Base-by-base conservation (phyloP, 2,113 vertebrate species). In the Synchiropus splendidus region DNA sequence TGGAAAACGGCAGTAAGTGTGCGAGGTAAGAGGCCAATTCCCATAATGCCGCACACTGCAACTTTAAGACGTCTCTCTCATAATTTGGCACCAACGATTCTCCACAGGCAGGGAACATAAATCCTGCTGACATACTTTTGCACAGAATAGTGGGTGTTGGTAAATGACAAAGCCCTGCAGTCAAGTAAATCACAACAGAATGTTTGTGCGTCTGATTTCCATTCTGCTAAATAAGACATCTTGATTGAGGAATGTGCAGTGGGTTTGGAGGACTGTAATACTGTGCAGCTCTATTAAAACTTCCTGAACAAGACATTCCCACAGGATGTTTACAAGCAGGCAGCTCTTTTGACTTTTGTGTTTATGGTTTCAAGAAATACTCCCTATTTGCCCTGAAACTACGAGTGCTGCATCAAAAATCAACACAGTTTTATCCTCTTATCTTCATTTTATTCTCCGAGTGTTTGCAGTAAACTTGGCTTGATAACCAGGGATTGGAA, bases 101-200 rank as follows among this genome's bases (percentile, higher is more conserved):
- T 53, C 47, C 36, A 10, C 32, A 16, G 18, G 48, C 33, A n/a
- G 16, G 46, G 45, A 44, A 12, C 48, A 47, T 48, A 56, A 47
- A 49, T 53, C 21, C 21, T 8, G 21, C 21, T 27, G 21, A 27
- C 21, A 27, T 27, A 27, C 21, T 27, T 27, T 27, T 27, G 21
- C 31, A 36, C 36, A 10, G 35, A 48, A 50, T 52, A 46, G 34
- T 14, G 0, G 32, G 10, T 41, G 43, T 16, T 31, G 33, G 32
- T 59, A 45, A 54, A 69, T 18, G 45, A 50, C 33, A 48, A 18
- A 54, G 49, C 44, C 51, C 51, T 16, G 33, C 51, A 53, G 54
- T 53, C 54, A 53, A 51, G 58, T 35, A 38, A 48, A 54, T 44
- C 33, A 33, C 48, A 58, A 31, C 54, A 41, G 16, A 21, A 42